These are phyloP conservation scores for Bolinopsis microptera DNA, from an alignment of 37 sponge, comb jelly and placozoan species.

Conservation along the genomic window DNA sequence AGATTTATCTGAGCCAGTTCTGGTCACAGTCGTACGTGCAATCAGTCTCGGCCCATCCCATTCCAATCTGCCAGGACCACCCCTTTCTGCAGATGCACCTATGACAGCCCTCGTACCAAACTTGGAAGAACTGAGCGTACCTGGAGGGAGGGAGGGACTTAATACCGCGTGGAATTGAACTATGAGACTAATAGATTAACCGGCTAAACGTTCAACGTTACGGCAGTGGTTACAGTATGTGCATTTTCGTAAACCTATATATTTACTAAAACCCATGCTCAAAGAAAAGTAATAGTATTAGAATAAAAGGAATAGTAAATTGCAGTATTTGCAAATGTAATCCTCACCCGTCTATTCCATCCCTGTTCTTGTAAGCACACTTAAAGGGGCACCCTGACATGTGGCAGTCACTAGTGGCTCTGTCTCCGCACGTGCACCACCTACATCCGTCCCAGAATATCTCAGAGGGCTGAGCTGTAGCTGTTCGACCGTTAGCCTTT, in stretches of 20 bases:
- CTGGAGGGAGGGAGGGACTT: too few species aligned
- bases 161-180: too few species aligned
- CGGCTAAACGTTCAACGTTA: too few species aligned
- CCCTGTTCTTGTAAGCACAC: constrained; percentile 56
- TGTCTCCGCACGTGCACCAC: constrained; percentile 55
- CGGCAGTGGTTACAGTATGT: too few species aligned
- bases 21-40: constrained; percentile 54
- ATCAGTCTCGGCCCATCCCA: constrained; percentile 39
- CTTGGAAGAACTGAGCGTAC: constrained; percentile 32
- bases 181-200: too few species aligned
- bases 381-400: constrained; percentile 16
- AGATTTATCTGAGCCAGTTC: constrained; percentile 2
- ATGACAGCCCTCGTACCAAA: constrained; percentile 52
- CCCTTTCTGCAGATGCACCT: constrained; percentile 46
- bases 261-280: background rate
- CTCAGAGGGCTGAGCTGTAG: background rate
- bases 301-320: too few species aligned
- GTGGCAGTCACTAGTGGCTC: constrained; percentile 20
- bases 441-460: constrained; percentile 59
- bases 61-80: constrained; percentile 19
- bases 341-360: constrained; percentile 61
- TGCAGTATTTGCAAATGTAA: background rate
- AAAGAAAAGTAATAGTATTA: background rate
- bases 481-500: constrained; percentile 32
- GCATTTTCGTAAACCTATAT: too few species aligned